Evolutionary conservation across 2,797 vertebrate species (phyloP), one percentile per base, ranked within the genome.

Genomic region (Streptopelia turtur): DNA sequence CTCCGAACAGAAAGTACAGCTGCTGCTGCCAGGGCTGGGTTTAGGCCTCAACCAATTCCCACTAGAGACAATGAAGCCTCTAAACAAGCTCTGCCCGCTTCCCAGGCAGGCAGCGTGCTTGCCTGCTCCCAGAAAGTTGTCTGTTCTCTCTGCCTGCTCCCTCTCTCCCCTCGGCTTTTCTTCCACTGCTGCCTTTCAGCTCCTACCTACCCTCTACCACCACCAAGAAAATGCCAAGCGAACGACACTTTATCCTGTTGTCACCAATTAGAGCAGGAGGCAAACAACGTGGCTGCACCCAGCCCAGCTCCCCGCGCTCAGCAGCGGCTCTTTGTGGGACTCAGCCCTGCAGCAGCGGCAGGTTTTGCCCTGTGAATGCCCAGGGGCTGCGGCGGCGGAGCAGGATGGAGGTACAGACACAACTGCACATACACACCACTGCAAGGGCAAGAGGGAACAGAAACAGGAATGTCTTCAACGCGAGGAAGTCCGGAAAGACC

Each of bases 1-100:
- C 90, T 90, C 45, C 4, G 86, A 94, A 96, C 91, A 97, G 95
- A 93, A 94, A 97, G 93, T 96, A 96, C 94, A 94, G 89, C 93
- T 79, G 80, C 91, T 84, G 87, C 91, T 96, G 96, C 96, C 96
- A 94, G 95, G 52, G 70, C 74, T 80, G 85, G 57, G 91, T 88
- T 96, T 93, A 96, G 95, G 85, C 94, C 91, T 91, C 90, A 82
- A 93, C 79, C 80, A 84, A 95, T 93, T 97, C 93, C 95, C 93
- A 94, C 80, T 90, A 87, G 93, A 94, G 74, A 95, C 85, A 96
- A 96, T 74, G 60, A 70, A 90, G 88, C 31, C 74, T 90, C 93
- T 63, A 91, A 95, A 96, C 80, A 90, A 79, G 83, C 91, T 91
- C 91, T 93, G 83, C 84, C 61, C 4, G 31, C 92, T 95, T 94